Conservation (phyloP, 2,888 invertebrate species). For the Trisateles emortualis region DNA sequence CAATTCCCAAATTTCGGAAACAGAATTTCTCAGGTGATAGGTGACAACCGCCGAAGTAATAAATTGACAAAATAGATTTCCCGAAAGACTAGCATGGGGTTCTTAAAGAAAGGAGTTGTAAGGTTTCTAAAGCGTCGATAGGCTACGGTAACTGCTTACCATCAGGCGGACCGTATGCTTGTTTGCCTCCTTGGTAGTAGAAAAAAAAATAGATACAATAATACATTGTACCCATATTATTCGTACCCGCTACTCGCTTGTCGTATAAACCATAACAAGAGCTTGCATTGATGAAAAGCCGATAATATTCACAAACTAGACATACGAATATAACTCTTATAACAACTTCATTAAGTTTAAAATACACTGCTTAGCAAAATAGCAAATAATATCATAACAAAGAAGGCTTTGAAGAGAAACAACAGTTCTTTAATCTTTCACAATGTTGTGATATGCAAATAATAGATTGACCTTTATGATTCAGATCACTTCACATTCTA, state of each 20-base stretch:
- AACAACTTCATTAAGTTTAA: background rate
- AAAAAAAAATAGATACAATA: too few relatives aligned
- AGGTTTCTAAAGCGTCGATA: too few relatives aligned
- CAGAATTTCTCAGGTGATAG: too few relatives aligned
- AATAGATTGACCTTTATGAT: constrained; percentile 25
- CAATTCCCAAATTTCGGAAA: too few relatives aligned
- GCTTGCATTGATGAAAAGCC: constrained; percentile 38
- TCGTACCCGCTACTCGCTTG: background rate
- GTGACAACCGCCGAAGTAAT: too few relatives aligned
- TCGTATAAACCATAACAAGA: constrained; percentile 10
- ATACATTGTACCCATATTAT: too few relatives aligned
- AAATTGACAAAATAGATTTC: too few relatives aligned
- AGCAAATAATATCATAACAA: constrained; percentile 30
- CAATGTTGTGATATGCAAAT: constrained; percentile 42
- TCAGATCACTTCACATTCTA: constrained; percentile 23
- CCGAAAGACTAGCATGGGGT: too few relatives aligned
- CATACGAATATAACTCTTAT: constrained; percentile 3
- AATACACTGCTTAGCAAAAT: constrained; percentile 6
- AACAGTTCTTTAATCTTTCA: constrained; percentile 30
- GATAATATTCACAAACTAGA: constrained; percentile 4
- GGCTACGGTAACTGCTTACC: too few relatives aligned
- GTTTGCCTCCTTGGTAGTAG: too few relatives aligned
- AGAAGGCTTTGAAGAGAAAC: constrained; percentile 16
- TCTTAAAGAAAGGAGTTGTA: too few relatives aligned
- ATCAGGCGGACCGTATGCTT: too few relatives aligned